A percentile compares a stretch with the other conserved stretches of the same genome.
These are phyloP conservation scores for Cryptoblepharus egeriae DNA, from an alignment of 2,797 vertebrate species.

Conservation along the genomic window DNA sequence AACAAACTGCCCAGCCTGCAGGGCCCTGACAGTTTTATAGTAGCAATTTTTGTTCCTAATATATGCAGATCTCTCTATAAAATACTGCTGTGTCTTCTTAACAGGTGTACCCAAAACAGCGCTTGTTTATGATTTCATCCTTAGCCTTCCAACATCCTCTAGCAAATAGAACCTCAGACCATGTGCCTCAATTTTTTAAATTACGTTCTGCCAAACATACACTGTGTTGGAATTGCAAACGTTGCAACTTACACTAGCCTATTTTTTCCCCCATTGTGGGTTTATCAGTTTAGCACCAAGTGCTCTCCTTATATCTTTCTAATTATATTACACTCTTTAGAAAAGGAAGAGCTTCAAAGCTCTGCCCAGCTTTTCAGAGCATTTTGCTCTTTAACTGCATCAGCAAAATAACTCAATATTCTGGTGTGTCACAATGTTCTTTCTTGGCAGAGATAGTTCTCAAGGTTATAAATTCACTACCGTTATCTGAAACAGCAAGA, in stretches of 20 bases:
- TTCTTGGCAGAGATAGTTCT: neutral
- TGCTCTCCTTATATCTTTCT: neutral
- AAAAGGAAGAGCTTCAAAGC: neutral
- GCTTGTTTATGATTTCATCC: neutral
- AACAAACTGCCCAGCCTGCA: too few relatives aligned
- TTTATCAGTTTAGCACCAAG: neutral
- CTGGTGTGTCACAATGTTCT: neutral
- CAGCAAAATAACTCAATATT: neutral
- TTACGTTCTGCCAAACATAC: neutral
- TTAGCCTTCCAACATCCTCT: neutral
- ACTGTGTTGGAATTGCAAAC: neutral
- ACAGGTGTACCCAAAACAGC: neutral
- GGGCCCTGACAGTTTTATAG: too few relatives aligned
- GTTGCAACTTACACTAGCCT: too few relatives aligned
- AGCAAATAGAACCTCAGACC: neutral
- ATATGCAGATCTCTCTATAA: too few relatives aligned
- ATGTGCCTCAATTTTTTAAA: neutral
- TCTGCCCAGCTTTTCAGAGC: neutral
- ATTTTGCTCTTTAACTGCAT: neutral
- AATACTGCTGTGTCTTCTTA: too few relatives aligned
- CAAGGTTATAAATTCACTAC: neutral
- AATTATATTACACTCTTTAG: neutral
- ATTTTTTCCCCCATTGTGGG: too few relatives aligned
- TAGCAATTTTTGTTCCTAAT: too few relatives aligned
- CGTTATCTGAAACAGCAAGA: slow-evolving; percentile 14